Conservation (phyloP, 2,113 vertebrate species). For the Trachemys scripta region DNA sequence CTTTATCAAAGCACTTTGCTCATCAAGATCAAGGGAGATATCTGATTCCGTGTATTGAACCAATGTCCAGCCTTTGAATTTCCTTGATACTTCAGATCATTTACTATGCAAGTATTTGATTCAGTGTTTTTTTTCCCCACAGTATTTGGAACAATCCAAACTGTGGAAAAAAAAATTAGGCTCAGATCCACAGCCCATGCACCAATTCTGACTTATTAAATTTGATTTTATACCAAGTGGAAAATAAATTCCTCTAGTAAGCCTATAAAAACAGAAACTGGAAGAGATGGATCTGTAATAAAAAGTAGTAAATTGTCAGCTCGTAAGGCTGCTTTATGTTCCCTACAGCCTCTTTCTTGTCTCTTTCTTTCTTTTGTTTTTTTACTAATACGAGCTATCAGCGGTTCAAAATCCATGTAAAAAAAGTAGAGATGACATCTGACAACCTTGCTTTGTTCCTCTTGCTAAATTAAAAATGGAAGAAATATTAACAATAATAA, state of each 20-base stretch:
- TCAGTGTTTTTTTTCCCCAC: not conserved
- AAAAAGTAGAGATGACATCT: not conserved
- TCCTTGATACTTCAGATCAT: not conserved
- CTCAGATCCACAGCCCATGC: not conserved
- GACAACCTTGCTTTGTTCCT: not conserved
- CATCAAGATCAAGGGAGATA: not conserved
- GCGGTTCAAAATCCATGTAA: not conserved
- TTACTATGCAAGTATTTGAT: not conserved
- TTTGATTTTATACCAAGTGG: not conserved
- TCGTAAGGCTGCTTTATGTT: not conserved
- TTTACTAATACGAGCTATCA: conserved; percentile 3
- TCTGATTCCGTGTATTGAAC: not conserved
- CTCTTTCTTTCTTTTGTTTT: not conserved
- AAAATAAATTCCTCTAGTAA: not conserved
- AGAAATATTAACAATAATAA: conserved; percentile 18
- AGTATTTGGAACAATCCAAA: not conserved
- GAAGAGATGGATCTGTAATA: not conserved
- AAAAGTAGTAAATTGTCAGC: not conserved
- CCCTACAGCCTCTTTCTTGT: not conserved
- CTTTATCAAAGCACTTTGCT: not conserved
- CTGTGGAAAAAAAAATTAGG: not conserved
- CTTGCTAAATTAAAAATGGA: conserved; percentile 25
- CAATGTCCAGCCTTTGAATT: not conserved
- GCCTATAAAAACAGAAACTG: not conserved
- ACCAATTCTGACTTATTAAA: not conserved